phyloP scores from a whole-genome alignment of 2,888 invertebrate species.

The Rhingia rostrata region DNA sequence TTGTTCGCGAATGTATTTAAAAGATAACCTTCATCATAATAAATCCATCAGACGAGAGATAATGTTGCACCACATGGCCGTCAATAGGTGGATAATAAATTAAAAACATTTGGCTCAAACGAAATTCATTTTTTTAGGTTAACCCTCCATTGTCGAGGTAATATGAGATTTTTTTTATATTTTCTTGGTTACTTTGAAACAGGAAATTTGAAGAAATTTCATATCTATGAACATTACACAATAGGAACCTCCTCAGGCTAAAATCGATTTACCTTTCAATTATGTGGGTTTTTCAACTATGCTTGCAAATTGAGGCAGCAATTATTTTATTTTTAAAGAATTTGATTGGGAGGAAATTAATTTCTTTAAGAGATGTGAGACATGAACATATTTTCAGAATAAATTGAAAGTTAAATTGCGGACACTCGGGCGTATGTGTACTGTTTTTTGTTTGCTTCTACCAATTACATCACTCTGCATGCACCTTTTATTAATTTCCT shows the following conservation, averaged over 20 bases:
- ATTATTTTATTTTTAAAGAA: neutral
- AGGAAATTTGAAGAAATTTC: too few relatives aligned
- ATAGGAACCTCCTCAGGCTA: neutral
- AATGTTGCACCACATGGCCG: slow-evolving; percentile 1
- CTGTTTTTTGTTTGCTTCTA: neutral
- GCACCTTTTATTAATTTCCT: neutral
- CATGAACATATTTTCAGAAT: neutral
- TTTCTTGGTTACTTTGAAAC: neutral
- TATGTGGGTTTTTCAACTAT: slow-evolving; percentile 19
- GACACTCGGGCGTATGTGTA: neutral
- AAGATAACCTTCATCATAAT: neutral
- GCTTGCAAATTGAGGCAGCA: neutral
- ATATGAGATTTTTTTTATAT: neutral
- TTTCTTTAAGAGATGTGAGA: neutral
- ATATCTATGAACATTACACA: slow-evolving; percentile 1
- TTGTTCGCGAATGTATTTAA: neutral
- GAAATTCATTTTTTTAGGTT: too few relatives aligned
- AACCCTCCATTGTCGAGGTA: too few relatives aligned
- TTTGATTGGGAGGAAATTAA: slow-evolving; percentile 17
- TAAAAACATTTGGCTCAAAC: neutral
- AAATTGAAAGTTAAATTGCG: neutral
- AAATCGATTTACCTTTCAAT: slow-evolving; percentile 34
- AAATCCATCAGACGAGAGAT: slow-evolving; percentile 8
- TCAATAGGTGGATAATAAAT: slow-evolving; percentile 4
- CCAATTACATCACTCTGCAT: neutral